Percentiles rank a stretch among this genome's conserved stretches.
Conservation (phyloP, 2,888 invertebrate genomes). For the Pecten maximus region DNA sequence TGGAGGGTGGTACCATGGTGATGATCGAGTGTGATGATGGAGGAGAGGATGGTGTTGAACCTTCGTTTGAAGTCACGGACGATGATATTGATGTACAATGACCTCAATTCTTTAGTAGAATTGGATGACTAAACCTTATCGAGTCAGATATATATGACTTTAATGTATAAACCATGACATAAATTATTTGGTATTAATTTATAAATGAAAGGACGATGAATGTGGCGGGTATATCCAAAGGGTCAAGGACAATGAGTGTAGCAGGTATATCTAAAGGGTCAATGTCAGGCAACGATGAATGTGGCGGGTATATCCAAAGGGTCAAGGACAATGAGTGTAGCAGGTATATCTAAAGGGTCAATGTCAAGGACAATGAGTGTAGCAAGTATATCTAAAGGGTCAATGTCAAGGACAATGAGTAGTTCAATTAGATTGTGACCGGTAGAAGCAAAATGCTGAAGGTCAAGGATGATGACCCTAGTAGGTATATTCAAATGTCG, state of each 20-base stretch:
- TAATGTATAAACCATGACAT: not conserved
- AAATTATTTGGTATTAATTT: not conserved
- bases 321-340: not conserved
- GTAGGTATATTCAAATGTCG: no score
- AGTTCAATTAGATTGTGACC: no score
- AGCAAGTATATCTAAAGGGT: not conserved
- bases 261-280: no score
- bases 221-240: not conserved
- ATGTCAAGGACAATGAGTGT: no score
- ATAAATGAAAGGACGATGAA: not conserved
- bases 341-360: no score
- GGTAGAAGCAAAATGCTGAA: no score
- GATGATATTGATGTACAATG: conserved; percentile 1
- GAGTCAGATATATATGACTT: not conserved
- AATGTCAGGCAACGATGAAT: no score
- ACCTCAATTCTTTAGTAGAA: not conserved
- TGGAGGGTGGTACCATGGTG: not conserved
- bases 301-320: not conserved
- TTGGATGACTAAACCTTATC: not conserved
- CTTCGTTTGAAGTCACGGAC: not conserved
- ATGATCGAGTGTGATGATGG: not conserved
- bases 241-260: not conserved
- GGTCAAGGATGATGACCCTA: not conserved
- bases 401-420: not conserved
- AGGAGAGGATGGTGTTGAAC: not conserved